A percentile compares a stretch with the other conserved stretches of the same genome.
Evolutionary conservation across 2,888 invertebrate species (phyloP).

Genomic region (Gymnosoma rotundatum): DNA sequence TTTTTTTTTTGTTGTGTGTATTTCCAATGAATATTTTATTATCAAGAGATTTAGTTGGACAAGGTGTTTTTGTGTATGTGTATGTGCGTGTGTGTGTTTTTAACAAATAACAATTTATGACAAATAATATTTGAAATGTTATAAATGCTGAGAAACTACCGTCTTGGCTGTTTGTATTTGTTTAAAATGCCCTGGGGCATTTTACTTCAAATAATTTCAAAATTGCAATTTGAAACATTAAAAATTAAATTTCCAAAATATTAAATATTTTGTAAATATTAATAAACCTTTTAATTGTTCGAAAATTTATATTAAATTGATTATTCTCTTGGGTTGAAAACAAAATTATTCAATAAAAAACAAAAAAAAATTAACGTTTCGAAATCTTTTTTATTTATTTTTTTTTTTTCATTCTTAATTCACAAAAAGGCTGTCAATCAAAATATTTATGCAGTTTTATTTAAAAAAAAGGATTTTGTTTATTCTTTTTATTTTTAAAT

Average conservation of each 20-base stretch:
- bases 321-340: slow-evolving; percentile 74
- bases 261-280: slow-evolving; percentile 67
- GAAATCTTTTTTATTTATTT: no score
- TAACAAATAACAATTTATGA: slow-evolving; percentile 23
- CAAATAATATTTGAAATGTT: slow-evolving; percentile 44
- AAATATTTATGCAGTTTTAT: slow-evolving; percentile 76
- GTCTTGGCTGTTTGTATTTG: slow-evolving; percentile 24
- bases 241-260: neutral
- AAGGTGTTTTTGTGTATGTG: slow-evolving; percentile 41
- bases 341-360: slow-evolving; percentile 9
- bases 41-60: slow-evolving; percentile 61
- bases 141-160: neutral
- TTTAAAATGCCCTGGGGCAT: slow-evolving; percentile 37
- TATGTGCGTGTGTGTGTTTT: neutral
- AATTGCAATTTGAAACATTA: slow-evolving; percentile 57
- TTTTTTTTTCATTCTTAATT: slow-evolving; percentile 28
- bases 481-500: slow-evolving; percentile 40
- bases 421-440: slow-evolving; percentile 74
- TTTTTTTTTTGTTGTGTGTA: neutral
- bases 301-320: slow-evolving; percentile 70
- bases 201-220: neutral
- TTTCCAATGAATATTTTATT: slow-evolving; percentile 50
- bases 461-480: slow-evolving; percentile 53
- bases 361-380: slow-evolving; percentile 1
- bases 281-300: neutral